Evolutionary conservation across 1,140 invertebrate genomes (phyloP), one percentile per base, ranked within the genome.

Genomic region (Pemphigus obesinymphae): DNA sequence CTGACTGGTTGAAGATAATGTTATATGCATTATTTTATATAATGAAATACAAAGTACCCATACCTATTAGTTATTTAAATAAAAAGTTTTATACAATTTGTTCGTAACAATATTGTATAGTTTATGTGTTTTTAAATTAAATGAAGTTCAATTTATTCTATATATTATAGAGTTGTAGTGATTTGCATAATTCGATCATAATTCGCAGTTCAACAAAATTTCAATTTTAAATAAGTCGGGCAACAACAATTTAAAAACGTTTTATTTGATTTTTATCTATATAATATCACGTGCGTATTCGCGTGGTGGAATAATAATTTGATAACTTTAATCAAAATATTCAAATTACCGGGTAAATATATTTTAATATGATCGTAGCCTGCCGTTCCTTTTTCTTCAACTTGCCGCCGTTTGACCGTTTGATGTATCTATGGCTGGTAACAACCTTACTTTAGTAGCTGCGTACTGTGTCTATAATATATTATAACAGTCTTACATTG

Each of bases 51-150:
- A n/a, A n/a, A n/a, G n/a, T n/a, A n/a, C n/a, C n/a, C n/a, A n/a
- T n/a, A n/a, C n/a, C n/a, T 20, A n/a, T 66, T 61, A 20, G 17
- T 37, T 20, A 37, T 34, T 34, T 34, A 34, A 66, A 20, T 34
- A 20, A 20, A 20, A n/a, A 8, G 0, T 8, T 63, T 31, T 20
- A 29, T 34, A 20, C 29, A 3, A 34, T 26, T 31, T 17, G 55
- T 6, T 13, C 8, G 23, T 29, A 17, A 8, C 23, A 13, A 15
- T 6, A 13, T 29, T 15, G 29, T 31, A 31, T 66, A 66, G 63
- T 66, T 66, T 66, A 66, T 66, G 63, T 20, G 63, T 37, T 66
- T 66, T 66, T 66, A 66, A 66, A 66, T 34, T 31, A 29, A 61
- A 61, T 15, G 6, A 11, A 66, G 58, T 61, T n/a, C 29, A 20